Evolutionary conservation across 2,888 invertebrate species (phyloP), one percentile per base, ranked within the genome.

Genomic region (Lepidonotus clava): DNA sequence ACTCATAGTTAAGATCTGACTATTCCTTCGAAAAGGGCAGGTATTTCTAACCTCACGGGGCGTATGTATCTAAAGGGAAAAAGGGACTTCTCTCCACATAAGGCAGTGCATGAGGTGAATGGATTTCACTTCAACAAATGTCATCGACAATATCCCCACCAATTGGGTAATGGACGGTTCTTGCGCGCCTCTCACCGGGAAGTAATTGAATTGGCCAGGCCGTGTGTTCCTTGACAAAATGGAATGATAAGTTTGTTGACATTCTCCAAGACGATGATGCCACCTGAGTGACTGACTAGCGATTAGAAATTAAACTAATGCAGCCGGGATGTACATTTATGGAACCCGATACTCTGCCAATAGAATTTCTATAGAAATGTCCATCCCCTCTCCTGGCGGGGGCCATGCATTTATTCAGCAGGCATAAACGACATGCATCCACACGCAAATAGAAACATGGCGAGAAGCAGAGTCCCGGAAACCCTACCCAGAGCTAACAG

Each of bases 371-470:
- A n/a, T 11, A n/a, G 80, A 28, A 28, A n/a, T 18, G 40, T 41
- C 77, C 38, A n/a, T 40, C 21, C 38, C 24, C n/a, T 76, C 76
- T 40, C 76, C 21, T 40, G 40, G 8, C 2, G 18, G 28, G 18
- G 32, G 51, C 28, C 28, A 80, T 80, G 80, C 80, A 80, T 80
- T 80, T 80, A 80, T 80, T 80, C 80, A 80, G 80, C 32, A 46
- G 28, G 28, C 80, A 46, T 46, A 46, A 46, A 46, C 41, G 41
- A 80, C 80, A 80, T 80, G 80, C 80, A 80, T 46, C 51, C 46
- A 80, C 80, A 46, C 80, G 80, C 80, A 80, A 80, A 80, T 80
- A 80, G 80, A 80, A 80, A 80, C 80, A 80, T 21, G 28, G 80
- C 24, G 71, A 46, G 46, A 8, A 24, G 80, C 46, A 1, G 46